phyloP scores from a whole-genome alignment of 2,113 vertebrate species.

The Acanthochromis polyacanthus region DNA sequence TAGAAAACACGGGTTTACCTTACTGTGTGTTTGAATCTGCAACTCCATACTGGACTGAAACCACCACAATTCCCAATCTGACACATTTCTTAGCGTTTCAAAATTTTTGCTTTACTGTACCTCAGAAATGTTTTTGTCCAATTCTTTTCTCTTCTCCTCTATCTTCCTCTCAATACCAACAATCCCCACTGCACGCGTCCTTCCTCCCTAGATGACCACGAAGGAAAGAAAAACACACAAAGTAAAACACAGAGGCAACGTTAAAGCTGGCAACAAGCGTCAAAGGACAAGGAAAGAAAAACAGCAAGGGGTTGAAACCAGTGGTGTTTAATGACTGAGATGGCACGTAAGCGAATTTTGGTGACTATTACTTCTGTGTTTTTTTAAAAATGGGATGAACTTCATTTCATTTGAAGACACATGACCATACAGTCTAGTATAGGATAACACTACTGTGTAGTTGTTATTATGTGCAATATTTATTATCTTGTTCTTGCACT shows the following conservation, averaged over 20 bases:
- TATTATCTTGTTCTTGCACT: no score
- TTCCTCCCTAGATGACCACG: constrained; percentile 89
- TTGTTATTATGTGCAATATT: no score
- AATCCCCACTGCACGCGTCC: constrained; percentile 95
- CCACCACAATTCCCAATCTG: not conserved
- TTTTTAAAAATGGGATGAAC: not conserved
- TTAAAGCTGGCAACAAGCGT: not conserved
- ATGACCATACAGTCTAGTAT: no score
- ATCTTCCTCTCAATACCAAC: constrained; percentile 98
- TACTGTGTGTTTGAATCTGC: no score
- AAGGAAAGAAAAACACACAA: constrained; percentile 73
- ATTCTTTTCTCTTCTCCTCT: constrained; percentile 98
- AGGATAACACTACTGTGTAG: no score
- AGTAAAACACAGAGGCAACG: constrained; percentile 20
- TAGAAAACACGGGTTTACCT: no score
- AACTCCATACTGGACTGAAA: no score
- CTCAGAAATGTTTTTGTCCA: constrained; percentile 99
- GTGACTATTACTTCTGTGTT: not conserved
- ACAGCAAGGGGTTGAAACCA: not conserved
- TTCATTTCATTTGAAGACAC: constrained; percentile 1
- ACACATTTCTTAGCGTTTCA: not conserved
- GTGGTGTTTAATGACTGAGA: not conserved
- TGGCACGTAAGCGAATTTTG: not conserved
- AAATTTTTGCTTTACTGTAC: constrained; percentile 76
- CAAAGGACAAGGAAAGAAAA: constrained; percentile 52